These are phyloP conservation scores for Diaperis boleti DNA, from an alignment of 2,888 invertebrate species.

Conservation along the genomic window DNA sequence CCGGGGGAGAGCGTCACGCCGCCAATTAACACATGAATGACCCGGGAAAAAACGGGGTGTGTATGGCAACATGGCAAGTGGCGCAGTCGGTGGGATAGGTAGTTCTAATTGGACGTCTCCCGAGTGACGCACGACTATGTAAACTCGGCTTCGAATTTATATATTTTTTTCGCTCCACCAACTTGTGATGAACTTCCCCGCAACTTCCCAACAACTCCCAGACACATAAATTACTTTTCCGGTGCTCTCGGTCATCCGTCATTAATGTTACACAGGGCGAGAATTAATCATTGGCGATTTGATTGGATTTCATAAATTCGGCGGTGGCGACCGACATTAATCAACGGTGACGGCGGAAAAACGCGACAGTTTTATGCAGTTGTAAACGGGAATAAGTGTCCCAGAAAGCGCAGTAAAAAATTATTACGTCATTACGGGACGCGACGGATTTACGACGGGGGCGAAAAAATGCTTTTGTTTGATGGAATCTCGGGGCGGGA, in stretches of 20 bases:
- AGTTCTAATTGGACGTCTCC: slow-evolving; percentile 9
- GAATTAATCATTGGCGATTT: slow-evolving; percentile 2
- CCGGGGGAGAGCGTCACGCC: slow-evolving; percentile 22
- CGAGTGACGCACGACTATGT: slow-evolving; percentile 2
- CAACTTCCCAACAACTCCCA: slow-evolving; percentile 14
- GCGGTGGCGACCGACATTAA: slow-evolving; percentile 4
- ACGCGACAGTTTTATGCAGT: slow-evolving; percentile 10
- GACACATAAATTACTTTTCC: slow-evolving; percentile 7
- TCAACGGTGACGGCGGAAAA: background rate
- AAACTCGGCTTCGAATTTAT: slow-evolving; percentile 3
- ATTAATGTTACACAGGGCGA: slow-evolving; percentile 10
- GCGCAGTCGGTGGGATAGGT: background rate
- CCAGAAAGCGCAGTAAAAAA: slow-evolving; percentile 6
- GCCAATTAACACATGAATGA: slow-evolving; percentile 19
- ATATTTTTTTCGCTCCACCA: background rate
- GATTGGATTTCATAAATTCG: slow-evolving; percentile 11
- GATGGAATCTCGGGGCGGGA: background rate
- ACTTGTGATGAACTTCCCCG: slow-evolving; percentile 8
- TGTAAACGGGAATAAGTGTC: slow-evolving; percentile 10
- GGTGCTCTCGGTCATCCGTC: slow-evolving; percentile 6
- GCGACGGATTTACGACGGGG: slow-evolving; percentile 2
- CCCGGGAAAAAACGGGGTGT: too few species aligned
- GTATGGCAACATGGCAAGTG: too few species aligned
- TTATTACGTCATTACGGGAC: slow-evolving; percentile 15
- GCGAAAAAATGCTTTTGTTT: slow-evolving; percentile 1